phyloP scores from a whole-genome alignment of 2,888 invertebrate species.

The Ommatoiulus sabulosus region DNA sequence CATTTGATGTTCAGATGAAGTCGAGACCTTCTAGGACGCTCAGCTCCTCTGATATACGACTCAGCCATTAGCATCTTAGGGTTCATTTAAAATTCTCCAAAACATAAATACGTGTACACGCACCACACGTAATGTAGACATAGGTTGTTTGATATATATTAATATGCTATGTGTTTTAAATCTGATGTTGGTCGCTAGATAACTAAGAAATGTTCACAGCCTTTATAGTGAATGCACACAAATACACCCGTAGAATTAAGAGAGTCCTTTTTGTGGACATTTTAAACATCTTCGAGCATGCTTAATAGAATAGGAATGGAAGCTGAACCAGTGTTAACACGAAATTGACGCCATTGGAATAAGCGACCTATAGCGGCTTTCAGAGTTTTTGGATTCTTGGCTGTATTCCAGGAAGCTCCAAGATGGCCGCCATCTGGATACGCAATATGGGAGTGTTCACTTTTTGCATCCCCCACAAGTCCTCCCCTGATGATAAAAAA shows the following conservation, averaged over 20 bases:
- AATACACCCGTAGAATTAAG: not conserved
- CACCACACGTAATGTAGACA: not conserved
- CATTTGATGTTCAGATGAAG: constrained; percentile 9
- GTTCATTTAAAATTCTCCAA: constrained; percentile 31
- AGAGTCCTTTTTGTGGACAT: not conserved
- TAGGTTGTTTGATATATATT: constrained; percentile 9
- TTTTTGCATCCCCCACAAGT: not conserved
- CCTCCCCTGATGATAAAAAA: not conserved
- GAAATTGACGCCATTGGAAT: not conserved
- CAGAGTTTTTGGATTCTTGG: not conserved
- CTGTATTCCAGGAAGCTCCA: not conserved
- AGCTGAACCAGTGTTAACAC: constrained; percentile 12
- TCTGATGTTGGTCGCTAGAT: constrained; percentile 14
- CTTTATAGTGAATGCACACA: constrained; percentile 29
- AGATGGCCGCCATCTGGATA: not conserved
- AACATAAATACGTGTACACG: constrained; percentile 27
- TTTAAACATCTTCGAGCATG: not conserved
- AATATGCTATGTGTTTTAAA: constrained; percentile 26
- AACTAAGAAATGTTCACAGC: constrained; percentile 26
- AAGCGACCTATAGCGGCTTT: not conserved
- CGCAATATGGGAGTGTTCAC: not conserved
- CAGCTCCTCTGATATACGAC: not conserved
- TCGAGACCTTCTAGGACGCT: not conserved
- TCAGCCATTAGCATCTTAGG: not conserved
- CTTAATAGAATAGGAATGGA: constrained; percentile 28